A percentile compares a stretch with the other conserved stretches of the same genome.
Conservation (phyloP, 2,888 invertebrate genomes). For the Mimas tiliae region DNA sequence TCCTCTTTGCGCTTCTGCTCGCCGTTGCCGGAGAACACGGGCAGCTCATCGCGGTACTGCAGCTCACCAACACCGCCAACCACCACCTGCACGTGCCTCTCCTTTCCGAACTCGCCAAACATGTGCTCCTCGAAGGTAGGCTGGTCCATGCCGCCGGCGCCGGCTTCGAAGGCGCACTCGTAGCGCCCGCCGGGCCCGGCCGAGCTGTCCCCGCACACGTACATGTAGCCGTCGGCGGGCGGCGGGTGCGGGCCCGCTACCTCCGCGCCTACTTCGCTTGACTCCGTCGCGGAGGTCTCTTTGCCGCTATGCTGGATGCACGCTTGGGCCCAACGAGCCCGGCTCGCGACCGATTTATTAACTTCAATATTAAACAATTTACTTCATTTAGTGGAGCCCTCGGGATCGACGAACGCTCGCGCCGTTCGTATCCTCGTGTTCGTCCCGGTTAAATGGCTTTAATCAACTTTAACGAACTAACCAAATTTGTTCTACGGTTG, state of each 20-base stretch:
- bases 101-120: conserved; percentile 90
- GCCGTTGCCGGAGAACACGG: conserved; percentile 56
- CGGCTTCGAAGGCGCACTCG: conserved; percentile 75
- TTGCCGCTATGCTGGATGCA: conserved; percentile 51
- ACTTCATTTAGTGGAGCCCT: conserved; percentile 75
- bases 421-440: conserved; percentile 79
- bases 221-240: conserved; percentile 78
- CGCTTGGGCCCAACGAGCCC: conserved; percentile 50
- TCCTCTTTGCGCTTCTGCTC: conserved; percentile 76
- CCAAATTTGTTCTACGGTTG: conserved; percentile 83
- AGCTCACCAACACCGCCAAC: conserved; percentile 80
- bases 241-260: conserved; percentile 80
- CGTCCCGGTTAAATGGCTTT: conserved; percentile 84
- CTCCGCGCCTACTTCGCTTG: conserved; percentile 76
- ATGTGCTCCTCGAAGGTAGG: conserved; percentile 90
- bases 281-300: conserved; percentile 72
- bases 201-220: conserved; percentile 73
- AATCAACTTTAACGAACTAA: conserved; percentile 86
- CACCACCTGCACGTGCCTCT: conserved; percentile 75
- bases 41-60: conserved; percentile 79
- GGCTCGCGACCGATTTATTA: conserved; percentile 59
- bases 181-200: conserved; percentile 65
- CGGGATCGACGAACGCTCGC: conserved; percentile 79
- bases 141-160: conserved; percentile 86
- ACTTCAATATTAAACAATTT: conserved; percentile 79